phyloP scores from a whole-genome alignment of 92 coral and sea anemone species.

The Virgularia gustaviana region DNA sequence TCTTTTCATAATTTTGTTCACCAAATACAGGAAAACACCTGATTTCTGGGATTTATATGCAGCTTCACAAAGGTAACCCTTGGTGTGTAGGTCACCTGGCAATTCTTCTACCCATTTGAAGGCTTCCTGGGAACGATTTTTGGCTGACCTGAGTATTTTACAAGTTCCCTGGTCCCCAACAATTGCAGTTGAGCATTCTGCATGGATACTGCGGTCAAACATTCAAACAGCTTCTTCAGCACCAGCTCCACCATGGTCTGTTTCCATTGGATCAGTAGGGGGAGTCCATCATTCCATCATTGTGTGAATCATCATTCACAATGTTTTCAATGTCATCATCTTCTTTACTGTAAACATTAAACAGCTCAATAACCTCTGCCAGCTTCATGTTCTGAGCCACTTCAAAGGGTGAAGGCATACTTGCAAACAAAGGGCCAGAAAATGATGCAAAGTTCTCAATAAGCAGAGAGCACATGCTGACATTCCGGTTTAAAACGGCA shows the following conservation, averaged over 20 bases:
- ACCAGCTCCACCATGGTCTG: neutral
- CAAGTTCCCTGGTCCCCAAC: constrained; percentile 44
- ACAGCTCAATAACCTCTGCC: constrained; percentile 7
- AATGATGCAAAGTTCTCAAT: constrained; percentile 1
- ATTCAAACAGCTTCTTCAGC: neutral
- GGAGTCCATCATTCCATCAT: neutral
- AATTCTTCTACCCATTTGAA: constrained; percentile 37
- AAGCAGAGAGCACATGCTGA: neutral
- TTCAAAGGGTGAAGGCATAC: neutral
- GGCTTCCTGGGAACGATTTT: neutral
- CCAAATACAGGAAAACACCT: no score
- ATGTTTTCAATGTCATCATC: constrained; percentile 2
- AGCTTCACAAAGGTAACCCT: constrained; percentile 57
- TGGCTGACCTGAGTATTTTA: constrained; percentile 4
- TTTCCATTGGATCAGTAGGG: neutral
- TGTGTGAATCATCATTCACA: neutral
- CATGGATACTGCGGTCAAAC: neutral
- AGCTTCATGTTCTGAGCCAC: neutral
- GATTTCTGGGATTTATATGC: constrained; percentile 22
- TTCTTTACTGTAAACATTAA: neutral
- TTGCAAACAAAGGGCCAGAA: constrained; percentile 2
- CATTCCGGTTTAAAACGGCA: neutral
- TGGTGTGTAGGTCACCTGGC: constrained; percentile 55
- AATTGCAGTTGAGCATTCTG: neutral
- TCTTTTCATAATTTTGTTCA: constrained; percentile 38